A percentile compares a stretch with the other conserved stretches of the same genome.
Evolutionary conservation across 2,888 invertebrate species (phyloP).

Genomic region (Nebria salina): DNA sequence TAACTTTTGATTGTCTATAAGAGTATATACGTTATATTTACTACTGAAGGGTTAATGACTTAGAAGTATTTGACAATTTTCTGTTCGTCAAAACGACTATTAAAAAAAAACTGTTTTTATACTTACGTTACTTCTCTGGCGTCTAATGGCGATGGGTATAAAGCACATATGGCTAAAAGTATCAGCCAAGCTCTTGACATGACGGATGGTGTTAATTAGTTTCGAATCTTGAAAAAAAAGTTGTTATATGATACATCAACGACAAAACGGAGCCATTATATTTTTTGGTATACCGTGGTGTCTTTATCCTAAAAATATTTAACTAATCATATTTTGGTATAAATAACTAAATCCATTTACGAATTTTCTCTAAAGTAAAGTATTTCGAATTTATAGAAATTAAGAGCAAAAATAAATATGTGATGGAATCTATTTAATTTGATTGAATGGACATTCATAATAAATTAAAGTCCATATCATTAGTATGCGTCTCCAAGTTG

Average conservation of each 20-base stretch:
- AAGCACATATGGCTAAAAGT: slow-evolving; percentile 31
- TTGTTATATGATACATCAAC: slow-evolving; percentile 4
- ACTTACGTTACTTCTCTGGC: slow-evolving; percentile 45
- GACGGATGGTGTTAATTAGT: slow-evolving; percentile 14
- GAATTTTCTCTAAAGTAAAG: background rate
- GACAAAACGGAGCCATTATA: background rate
- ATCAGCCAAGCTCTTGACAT: slow-evolving; percentile 39
- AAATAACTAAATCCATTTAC: background rate
- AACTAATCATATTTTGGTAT: background rate
- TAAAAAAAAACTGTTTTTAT: background rate
- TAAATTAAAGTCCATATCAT: slow-evolving; percentile 13
- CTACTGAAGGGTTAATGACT: background rate
- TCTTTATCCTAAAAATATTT: background rate
- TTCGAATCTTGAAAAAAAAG: slow-evolving; percentile 29
- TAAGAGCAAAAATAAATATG: no score
- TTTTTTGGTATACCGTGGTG: background rate
- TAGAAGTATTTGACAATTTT: background rate
- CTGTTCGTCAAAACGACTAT: background rate
- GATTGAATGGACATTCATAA: background rate
- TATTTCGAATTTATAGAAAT: background rate
- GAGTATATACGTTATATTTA: background rate
- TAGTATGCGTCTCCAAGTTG: background rate
- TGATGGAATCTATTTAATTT: background rate
- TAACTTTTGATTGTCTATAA: background rate
- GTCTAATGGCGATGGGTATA: slow-evolving; percentile 15